Evolutionary conservation across 2,113 vertebrate genomes (phyloP).

Genomic region (Capreolus pygargus): DNA sequence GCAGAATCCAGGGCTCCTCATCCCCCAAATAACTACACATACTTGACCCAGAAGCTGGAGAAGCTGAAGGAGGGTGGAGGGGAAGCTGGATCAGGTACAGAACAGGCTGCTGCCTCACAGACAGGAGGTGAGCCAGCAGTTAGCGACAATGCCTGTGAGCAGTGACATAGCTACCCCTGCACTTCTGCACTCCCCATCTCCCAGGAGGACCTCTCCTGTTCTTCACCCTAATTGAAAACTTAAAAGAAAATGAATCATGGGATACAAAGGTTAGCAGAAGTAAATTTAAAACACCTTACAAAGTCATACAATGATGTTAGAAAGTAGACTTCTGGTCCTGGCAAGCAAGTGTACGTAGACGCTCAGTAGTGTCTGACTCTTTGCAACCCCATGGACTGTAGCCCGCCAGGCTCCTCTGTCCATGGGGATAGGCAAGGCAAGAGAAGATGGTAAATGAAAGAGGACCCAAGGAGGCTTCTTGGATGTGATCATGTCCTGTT

Average conservation of each 20-base stretch:
- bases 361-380: neutral
- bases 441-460: neutral
- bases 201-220: neutral
- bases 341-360: neutral
- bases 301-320: neutral
- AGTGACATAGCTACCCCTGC: rapidly evolving
- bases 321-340: neutral
- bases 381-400: neutral
- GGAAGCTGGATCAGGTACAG: neutral
- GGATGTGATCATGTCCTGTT: neutral
- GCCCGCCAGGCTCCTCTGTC: neutral
- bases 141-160: neutral
- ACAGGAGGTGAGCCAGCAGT: neutral
- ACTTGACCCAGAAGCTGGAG: neutral
- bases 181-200: neutral
- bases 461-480: neutral
- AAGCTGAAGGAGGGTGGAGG: neutral
- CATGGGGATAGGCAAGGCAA: neutral
- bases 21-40: neutral
- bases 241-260: neutral
- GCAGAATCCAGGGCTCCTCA: neutral
- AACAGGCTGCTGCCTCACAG: no score
- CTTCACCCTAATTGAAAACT: neutral
- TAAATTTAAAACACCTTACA: neutral
- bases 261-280: neutral